A percentile compares a stretch with the other conserved stretches of the same genome.
Evolutionary conservation across 2,888 invertebrate species (phyloP).

Genomic region (Nomada flava): DNA sequence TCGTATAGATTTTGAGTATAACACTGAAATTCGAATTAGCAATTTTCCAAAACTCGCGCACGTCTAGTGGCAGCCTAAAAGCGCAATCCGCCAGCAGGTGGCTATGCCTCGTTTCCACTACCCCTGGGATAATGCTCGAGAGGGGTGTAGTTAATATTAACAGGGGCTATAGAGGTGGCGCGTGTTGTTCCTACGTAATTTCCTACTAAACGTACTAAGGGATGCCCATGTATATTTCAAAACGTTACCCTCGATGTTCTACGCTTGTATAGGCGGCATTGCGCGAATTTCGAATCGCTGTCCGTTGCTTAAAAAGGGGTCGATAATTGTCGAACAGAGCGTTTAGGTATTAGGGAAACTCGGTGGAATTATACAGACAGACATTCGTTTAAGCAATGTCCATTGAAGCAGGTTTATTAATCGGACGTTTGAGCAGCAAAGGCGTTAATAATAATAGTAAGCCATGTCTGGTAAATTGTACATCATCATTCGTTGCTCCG

Average conservation of each 20-base stretch:
- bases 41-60: neutral
- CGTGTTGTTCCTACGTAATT: slow-evolving; percentile 81
- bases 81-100: slow-evolving; percentile 56
- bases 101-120: slow-evolving; percentile 49
- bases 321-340: neutral
- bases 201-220: slow-evolving; percentile 78
- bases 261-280: slow-evolving; percentile 24
- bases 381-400: neutral
- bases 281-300: slow-evolving; percentile 16
- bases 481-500: neutral
- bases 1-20: neutral
- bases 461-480: neutral
- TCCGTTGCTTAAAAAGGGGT: neutral
- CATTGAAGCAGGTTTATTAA: too few relatives aligned
- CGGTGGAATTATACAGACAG: neutral
- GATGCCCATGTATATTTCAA: slow-evolving; percentile 80
- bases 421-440: too few relatives aligned
- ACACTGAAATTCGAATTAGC: neutral
- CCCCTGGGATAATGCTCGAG: slow-evolving; percentile 72
- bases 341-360: neutral
- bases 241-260: slow-evolving; percentile 40
- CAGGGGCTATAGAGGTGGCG: slow-evolving; percentile 72
- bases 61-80: slow-evolving; percentile 37
- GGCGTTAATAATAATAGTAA: too few relatives aligned
- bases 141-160: slow-evolving; percentile 80